Evolutionary conservation across 1,140 invertebrate genomes (phyloP).

Genomic region (Psilanteris sp.): DNA sequence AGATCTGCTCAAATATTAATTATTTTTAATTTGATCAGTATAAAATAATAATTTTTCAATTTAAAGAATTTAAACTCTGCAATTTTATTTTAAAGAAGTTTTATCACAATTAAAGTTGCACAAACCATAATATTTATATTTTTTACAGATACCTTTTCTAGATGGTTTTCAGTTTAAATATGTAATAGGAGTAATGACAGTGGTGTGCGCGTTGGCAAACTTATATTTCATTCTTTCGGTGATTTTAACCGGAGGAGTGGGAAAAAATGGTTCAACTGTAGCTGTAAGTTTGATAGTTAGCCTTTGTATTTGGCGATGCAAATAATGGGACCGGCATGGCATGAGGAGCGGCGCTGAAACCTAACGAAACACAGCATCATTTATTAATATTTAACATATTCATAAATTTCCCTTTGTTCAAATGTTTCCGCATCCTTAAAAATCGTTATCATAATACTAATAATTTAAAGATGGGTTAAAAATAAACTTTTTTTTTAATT

Average conservation of each 20-base stretch:
- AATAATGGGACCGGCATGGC: conserved; percentile 76
- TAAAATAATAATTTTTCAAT: too few species aligned
- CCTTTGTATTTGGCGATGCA: conserved; percentile 69
- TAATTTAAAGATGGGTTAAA: too few species aligned
- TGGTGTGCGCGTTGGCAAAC: conserved; percentile 84
- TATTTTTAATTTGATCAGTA: too few species aligned
- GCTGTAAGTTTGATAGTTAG: conserved; percentile 85
- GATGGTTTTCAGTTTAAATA: conserved; percentile 86
- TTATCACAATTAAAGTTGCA: too few species aligned
- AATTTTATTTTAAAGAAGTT: too few species aligned
- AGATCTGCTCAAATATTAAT: too few species aligned
- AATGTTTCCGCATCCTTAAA: conserved; percentile 21
- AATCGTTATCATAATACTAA: not conserved
- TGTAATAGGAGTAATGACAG: conserved; percentile 85
- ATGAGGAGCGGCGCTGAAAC: conserved; percentile 74
- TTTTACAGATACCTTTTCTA: conserved; percentile 80
- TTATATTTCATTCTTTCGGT: conserved; percentile 86
- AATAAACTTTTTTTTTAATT: too few species aligned
- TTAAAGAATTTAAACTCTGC: too few species aligned
- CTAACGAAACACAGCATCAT: conserved; percentile 70
- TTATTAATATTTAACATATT: conserved; percentile 57
- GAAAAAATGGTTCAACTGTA: conserved; percentile 96
- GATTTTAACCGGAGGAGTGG: conserved; percentile 95
- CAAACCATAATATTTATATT: conserved; percentile 64
- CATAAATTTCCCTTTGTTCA: conserved; percentile 16